Conservation (phyloP, 2,888 invertebrate genomes). For the Lepidocyrtoides sp. region DNA sequence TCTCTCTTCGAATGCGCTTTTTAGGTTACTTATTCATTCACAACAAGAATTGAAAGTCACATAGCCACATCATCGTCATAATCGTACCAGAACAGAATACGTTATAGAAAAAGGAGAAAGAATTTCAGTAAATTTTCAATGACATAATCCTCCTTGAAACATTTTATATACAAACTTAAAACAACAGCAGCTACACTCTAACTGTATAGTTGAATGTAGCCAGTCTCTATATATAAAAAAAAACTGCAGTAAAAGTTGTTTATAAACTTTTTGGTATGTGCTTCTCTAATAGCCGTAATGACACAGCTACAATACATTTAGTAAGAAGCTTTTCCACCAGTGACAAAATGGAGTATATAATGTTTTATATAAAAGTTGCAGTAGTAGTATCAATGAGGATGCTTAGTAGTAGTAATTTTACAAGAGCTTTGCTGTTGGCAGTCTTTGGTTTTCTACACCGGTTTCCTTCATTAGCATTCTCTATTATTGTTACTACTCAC, state of each 20-base stretch:
- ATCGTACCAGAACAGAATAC: background rate
- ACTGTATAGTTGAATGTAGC: too few relatives aligned
- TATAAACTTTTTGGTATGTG: background rate
- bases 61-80: slow-evolving; percentile 16
- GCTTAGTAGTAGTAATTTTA: slow-evolving; percentile 35
- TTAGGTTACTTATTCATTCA: slow-evolving; percentile 23
- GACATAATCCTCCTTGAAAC: background rate
- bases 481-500: slow-evolving; percentile 52
- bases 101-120: slow-evolving; percentile 2
- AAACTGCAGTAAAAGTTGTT: background rate
- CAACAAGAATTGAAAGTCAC: slow-evolving; percentile 11
- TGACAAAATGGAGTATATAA: background rate
- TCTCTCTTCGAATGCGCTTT: too few relatives aligned
- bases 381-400: background rate
- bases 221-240: too few relatives aligned
- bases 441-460: slow-evolving; percentile 67
- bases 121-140: slow-evolving; percentile 25
- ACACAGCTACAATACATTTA: slow-evolving; percentile 25
- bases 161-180: slow-evolving; percentile 5
- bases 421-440: slow-evolving; percentile 66
- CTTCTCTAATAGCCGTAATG: slow-evolving; percentile 32
- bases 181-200: background rate
- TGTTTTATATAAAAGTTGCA: background rate
- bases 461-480: slow-evolving; percentile 74
- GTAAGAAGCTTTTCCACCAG: too few relatives aligned